Base-by-base conservation (phyloP, 2,888 invertebrate species). In the Ischnus inquisitorius region DNA sequence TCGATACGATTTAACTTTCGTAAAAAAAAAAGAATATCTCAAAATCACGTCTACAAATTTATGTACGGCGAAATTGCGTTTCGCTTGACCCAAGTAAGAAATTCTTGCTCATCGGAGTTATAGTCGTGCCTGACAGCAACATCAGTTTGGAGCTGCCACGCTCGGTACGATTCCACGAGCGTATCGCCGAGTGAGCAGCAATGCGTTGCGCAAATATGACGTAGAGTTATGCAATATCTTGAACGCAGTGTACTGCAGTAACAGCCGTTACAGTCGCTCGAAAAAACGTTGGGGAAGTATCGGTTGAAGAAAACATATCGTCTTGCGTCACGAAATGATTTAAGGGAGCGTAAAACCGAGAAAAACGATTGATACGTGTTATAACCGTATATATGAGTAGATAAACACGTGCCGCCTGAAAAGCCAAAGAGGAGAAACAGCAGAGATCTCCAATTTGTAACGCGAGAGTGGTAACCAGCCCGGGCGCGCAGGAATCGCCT, bases 91-190 rank as follows among this genome's bases (percentile, higher is more conserved):
- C 14, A 14, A 39, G 5, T 10, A 39, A 60, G 67, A 74, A 67
- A 80, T 75, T 41, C 68, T 25, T 80, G 39, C 74, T 74, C 39
- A 71, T 71, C 54, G 25, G 19, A 46, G 60, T 34, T 71, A 41
- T 34, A 10, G 34, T 48, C 57, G 12, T 28, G 74, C 16, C 62
- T 75, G 62, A 65, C 62, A 43, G 68, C 34, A 75, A 68, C 62
- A 75, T 68, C 60, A 68, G 67, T 68, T 75, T 68, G 60, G 48
- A 39, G 22, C 57, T 14, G 39, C 28, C 34, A 10, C 19, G 28
- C 3, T 16, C n/a, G n/a, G 25, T 34, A 34, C n/a, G 64, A 39
- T 39, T 5, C 16, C 34, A 12, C 46, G 28, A 65, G 43, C 57
- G 6, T n/a, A 25, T 22, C 41, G 65, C 72, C 39, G 22, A 65